Evolutionary conservation across 2,797 vertebrate genomes (phyloP), one percentile per base, ranked within the genome.

Genomic region (Neomorphus geoffroyi): DNA sequence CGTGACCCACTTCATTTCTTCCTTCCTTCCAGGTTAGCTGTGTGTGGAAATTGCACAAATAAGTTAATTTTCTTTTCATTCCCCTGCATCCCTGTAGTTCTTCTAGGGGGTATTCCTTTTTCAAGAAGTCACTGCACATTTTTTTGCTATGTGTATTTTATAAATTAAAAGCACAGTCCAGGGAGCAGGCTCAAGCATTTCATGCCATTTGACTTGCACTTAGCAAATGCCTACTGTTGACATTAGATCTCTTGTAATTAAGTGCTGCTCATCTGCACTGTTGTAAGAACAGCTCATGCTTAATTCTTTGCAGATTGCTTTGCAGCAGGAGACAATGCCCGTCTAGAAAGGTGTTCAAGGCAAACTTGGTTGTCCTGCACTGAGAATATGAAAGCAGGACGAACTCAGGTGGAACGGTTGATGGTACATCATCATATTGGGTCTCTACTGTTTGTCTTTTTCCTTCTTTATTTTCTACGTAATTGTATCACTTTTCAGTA

Each of bases 11-110:
- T 92, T 26, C 2, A 12, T 66, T 86, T 58, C 58, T 71, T 61
- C 24, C 53, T 82, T 66, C 67, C n/a, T 84, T 84, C 27, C 33
- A 39, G 28, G 9, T 80, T 80, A 90, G 48, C 5, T 18, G 14
- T 18, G 14, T 67, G 24, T 37, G 41, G 37, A 43, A 54, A 67
- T 28, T 41, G 18, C 21, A 23, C 28, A 54, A 64, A 45, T 24
- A 24, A 79, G 39, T 54, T 61, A 1, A 32, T 46, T 67, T 70
- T 64, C 4, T 56, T 56, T 70, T 60, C 6, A 18, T 85, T 80
- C 19, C 11, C 8, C 5, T 4, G 21, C 7, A 0, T 46, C 6
- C 23, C 50, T 10, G 0, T 69, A 35, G 19, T 53, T 9, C 14
- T 51, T 43, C 30, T 46, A 41, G 33, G 3, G 33, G 16, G 5